These are phyloP conservation scores for Craniophora ligustri DNA, from an alignment of 2,888 invertebrate genomes.

Conservation along the genomic window DNA sequence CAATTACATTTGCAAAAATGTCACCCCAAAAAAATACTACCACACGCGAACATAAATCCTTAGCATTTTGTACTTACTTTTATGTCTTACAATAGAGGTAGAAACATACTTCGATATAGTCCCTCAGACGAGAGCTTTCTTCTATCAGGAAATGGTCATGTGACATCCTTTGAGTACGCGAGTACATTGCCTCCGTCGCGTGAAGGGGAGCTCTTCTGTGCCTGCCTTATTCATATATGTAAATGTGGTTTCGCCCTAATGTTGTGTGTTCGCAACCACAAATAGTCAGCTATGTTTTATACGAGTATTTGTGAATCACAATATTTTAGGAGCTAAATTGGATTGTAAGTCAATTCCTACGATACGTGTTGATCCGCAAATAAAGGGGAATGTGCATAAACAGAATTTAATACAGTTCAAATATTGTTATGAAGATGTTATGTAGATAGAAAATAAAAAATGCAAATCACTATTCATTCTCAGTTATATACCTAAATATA, in stretches of 20 bases:
- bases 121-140: conserved; percentile 35
- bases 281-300: conserved; percentile 42
- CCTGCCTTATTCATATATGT: conserved; percentile 58
- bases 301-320: conserved; percentile 29
- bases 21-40: too few relatives aligned
- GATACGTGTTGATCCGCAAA: background rate
- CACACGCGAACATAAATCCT: conserved; percentile 9
- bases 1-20: too few relatives aligned
- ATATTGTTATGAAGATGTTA: conserved; percentile 2
- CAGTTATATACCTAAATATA: too few relatives aligned
- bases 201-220: conserved; percentile 42
- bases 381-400: conserved; percentile 4
- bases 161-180: conserved; percentile 48
- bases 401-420: conserved; percentile 33
- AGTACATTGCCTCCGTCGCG: conserved; percentile 26
- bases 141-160: conserved; percentile 55
- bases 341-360: conserved; percentile 6
- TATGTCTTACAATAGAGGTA: conserved; percentile 10
- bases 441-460: background rate
- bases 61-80: background rate
- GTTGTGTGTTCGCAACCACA: conserved; percentile 54
- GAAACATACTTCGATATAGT: conserved; percentile 29
- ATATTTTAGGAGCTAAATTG: conserved; percentile 30
- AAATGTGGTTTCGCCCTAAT: conserved; percentile 53
- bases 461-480: too few relatives aligned